Percentiles rank a stretch among this genome's conserved stretches.
Evolutionary conservation across 2,888 invertebrate species (phyloP).

Genomic region (Deroplatys truncata): DNA sequence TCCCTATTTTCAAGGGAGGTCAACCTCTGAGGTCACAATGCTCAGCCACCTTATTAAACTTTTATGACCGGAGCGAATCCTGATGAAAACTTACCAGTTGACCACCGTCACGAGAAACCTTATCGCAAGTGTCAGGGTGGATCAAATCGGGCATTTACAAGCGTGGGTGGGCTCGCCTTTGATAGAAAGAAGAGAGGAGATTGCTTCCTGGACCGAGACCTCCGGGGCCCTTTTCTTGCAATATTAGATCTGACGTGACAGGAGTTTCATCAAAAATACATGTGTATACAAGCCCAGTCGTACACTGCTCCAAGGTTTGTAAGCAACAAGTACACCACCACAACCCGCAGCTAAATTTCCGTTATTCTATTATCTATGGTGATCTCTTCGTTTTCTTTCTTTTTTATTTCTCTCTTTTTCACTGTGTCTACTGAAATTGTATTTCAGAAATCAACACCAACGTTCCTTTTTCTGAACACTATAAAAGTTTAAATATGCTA

Average conservation of each 20-base stretch:
- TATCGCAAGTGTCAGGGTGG: not conserved
- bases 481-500: too few relatives aligned
- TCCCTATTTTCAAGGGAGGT: not conserved
- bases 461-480: too few relatives aligned
- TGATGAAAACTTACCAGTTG: not conserved
- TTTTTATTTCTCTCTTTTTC: too few relatives aligned
- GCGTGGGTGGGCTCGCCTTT: not conserved
- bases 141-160: not conserved
- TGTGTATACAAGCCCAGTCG: too few relatives aligned
- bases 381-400: too few relatives aligned
- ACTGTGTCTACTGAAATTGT: too few relatives aligned
- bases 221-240: not conserved
- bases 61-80: not conserved
- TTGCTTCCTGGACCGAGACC: not conserved
- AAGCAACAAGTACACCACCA: too few relatives aligned
- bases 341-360: too few relatives aligned
- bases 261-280: too few relatives aligned
- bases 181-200: not conserved
- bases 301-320: too few relatives aligned
- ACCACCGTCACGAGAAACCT: not conserved
- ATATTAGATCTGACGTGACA: not conserved
- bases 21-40: not conserved
- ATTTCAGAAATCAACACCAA: too few relatives aligned
- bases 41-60: not conserved
- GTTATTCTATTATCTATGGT: too few relatives aligned